Evolutionary conservation across 2,888 invertebrate genomes (phyloP), one percentile per base, ranked within the genome.

Genomic region (Pterostichus madidus): DNA sequence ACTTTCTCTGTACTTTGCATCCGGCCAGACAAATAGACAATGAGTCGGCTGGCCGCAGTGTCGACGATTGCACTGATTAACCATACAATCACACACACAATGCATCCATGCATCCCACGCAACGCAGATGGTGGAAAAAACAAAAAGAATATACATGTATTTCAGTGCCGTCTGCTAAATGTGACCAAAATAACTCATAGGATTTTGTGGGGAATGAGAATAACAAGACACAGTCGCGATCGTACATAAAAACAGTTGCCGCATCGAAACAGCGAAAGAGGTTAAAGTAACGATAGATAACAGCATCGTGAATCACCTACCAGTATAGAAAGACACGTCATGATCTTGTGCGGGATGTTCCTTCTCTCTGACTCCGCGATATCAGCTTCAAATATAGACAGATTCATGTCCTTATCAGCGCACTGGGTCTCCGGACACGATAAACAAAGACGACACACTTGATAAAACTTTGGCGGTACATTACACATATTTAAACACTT

Each of bases 361-460:
- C 87, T 84, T 84, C 88, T 93, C 92, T 82, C 82, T 46, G 82
- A 75, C 91, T 93, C 93, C 90, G 92, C 91, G 91, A 93, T 94
- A 92, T 94, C 93, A 92, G 82, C 94, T 94, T 94, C 94, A 91
- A 94, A 95, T 91, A 94, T 93, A 92, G 94, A 93, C 91, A 94
- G 92, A 92, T 93, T 94, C 92, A 93, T 93, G 93, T 95, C 95
- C 93, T 92, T 92, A 91, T 91, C 92, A 92, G 92, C 92, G 91
- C 93, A 93, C 92, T 92, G 92, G 90, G 93, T 93, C 85, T 88
- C 88, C 87, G 89, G 89, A 86, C 87, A 87, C 92, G 96, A 95
- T 94, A 96, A 95, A 94, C 96, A 96, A 94, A 96, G 95, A 92
- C 96, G 96, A 95, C 96, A 96, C 93, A 96, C 94, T 94, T 95